These are phyloP conservation scores for Drosophila percnosoma DNA, from an alignment of 2,888 invertebrate genomes.

Conservation along the genomic window DNA sequence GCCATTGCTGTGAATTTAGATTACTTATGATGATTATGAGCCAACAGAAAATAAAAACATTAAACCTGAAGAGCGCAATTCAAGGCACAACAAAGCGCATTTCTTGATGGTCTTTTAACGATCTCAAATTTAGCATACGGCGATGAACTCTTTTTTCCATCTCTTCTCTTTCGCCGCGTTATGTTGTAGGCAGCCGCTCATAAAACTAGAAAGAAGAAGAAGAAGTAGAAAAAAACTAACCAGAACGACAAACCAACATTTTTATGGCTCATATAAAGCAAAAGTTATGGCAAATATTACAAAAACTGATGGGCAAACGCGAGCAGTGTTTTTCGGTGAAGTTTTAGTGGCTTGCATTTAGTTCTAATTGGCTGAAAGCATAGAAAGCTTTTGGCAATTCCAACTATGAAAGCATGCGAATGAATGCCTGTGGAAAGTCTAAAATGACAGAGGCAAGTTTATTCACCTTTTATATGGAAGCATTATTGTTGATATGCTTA, in stretches of 20 bases:
- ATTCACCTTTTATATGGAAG: constrained; percentile 11
- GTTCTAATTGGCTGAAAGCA: constrained; percentile 53
- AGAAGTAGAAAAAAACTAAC: not conserved
- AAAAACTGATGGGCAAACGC: constrained; percentile 19
- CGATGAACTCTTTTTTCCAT: constrained; percentile 12
- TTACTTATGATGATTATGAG: constrained; percentile 74
- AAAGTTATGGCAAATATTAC: constrained; percentile 41
- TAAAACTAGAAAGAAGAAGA: constrained; percentile 25
- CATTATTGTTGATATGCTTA: constrained; percentile 1
- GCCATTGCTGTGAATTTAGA: constrained; percentile 75
- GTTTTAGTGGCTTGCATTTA: constrained; percentile 53
- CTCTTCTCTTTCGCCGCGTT: constrained; percentile 2
- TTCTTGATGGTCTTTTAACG: constrained; percentile 63
- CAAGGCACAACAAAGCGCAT: constrained; percentile 61
- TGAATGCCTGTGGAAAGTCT: constrained; percentile 10
- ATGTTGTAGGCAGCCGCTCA: constrained; percentile 38
- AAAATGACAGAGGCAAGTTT: constrained; percentile 10
- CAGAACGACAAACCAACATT: constrained; percentile 19
- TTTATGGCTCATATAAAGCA: constrained; percentile 55
- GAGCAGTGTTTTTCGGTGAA: constrained; percentile 23
- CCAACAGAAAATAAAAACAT: constrained; percentile 22
- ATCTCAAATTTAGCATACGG: constrained; percentile 53
- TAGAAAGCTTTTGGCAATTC: constrained; percentile 42
- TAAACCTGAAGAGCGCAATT: constrained; percentile 22
- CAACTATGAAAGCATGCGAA: constrained; percentile 10